A percentile compares a stretch with the other conserved stretches of the same genome.
Evolutionary conservation across 2,888 invertebrate genomes (phyloP).

Genomic region (Polymixis flavicincta): DNA sequence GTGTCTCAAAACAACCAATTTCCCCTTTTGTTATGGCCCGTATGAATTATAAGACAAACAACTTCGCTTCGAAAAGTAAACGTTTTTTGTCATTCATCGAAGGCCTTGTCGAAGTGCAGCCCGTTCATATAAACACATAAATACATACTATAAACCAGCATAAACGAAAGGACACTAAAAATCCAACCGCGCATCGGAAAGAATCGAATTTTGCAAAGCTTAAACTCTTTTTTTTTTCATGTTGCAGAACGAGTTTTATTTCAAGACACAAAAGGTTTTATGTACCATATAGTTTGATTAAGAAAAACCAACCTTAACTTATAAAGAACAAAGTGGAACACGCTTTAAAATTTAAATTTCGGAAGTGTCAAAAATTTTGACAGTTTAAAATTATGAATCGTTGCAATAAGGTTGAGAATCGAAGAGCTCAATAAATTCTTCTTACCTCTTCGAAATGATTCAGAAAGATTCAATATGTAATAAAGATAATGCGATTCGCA

Average conservation of each 20-base stretch:
- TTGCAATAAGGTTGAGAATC: constrained; percentile 10
- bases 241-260: constrained; percentile 62
- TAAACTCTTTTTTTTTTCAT: constrained; percentile 61
- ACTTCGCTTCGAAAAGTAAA: constrained; percentile 8
- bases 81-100: neutral
- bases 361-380: neutral
- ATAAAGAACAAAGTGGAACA: rapidly evolving
- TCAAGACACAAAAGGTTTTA: neutral
- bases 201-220: constrained; percentile 61
- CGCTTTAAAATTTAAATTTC: neutral
- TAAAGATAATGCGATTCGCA: constrained; percentile 62
- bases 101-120: constrained; percentile 7
- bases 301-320: constrained; percentile 28
- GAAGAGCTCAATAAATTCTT: neutral
- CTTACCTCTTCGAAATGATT: neutral
- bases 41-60: constrained; percentile 6
- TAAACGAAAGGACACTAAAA: constrained; percentile 53
- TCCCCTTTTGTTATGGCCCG: neutral
- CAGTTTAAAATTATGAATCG: neutral
- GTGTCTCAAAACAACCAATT: neutral
- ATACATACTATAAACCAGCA: constrained; percentile 2
- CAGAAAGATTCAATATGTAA: constrained; percentile 55
- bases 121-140: neutral
- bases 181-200: constrained; percentile 25
- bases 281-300: neutral